Percentiles rank a stretch among this genome's conserved stretches.
Conservation (phyloP, 2,888 invertebrate species). For the Dolichomitus sp. region DNA sequence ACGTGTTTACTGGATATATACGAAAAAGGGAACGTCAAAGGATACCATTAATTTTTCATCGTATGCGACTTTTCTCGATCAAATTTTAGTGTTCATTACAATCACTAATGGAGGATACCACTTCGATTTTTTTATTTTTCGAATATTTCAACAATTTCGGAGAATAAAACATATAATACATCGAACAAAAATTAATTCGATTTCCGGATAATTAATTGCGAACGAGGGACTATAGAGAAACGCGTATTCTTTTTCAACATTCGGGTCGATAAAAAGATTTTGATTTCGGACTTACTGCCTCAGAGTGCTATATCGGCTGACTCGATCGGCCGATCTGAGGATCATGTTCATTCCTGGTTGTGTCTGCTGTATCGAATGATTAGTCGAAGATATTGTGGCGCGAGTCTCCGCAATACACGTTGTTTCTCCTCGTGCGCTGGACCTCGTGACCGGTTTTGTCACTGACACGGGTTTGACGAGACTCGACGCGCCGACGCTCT, state of each 20-base stretch:
- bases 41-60: no score
- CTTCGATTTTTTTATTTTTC: no score
- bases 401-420: conserved; percentile 75
- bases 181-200: neutral
- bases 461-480: conserved; percentile 74
- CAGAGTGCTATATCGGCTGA: conserved; percentile 81
- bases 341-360: conserved; percentile 81
- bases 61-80: no score
- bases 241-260: conserved; percentile 2
- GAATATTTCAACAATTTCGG: neutral
- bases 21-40: no score
- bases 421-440: conserved; percentile 76
- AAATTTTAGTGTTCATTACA: no score
- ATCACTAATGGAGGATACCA: no score
- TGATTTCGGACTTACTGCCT: conserved; percentile 82
- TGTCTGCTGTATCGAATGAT: conserved; percentile 76
- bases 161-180: neutral
- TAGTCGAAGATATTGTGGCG: conserved; percentile 76
- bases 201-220: conserved; percentile 1
- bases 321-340: conserved; percentile 82
- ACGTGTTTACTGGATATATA: no score
- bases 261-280: conserved; percentile 5
- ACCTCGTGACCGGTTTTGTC: conserved; percentile 81
- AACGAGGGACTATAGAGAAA: neutral
- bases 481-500: conserved; percentile 69